phyloP scores from a whole-genome alignment of 2,797 vertebrate genomes.

The Gila robusta region DNA sequence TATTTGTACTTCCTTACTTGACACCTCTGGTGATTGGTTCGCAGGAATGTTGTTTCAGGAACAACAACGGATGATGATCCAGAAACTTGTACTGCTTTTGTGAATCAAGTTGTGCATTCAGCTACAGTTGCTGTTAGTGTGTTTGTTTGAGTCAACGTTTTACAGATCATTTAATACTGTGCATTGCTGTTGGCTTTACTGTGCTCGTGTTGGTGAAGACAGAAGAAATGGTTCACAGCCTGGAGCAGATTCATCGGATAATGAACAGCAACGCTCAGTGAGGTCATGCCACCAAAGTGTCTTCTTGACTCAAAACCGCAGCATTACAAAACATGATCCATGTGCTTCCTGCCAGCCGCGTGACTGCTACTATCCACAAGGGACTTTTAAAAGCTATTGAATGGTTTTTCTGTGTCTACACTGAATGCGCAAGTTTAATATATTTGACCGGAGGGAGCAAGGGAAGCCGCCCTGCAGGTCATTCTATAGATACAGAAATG shows the following conservation, averaged over 20 bases:
- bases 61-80: slow-evolving; percentile 22
- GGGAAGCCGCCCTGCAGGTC: slow-evolving; percentile 10
- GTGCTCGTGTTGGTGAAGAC: background rate
- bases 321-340: slow-evolving; percentile 52
- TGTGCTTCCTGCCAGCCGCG: slow-evolving; percentile 39
- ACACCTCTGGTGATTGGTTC: background rate
- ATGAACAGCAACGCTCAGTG: slow-evolving; percentile 39
- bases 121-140: background rate
- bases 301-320: slow-evolving; percentile 40
- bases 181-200: slow-evolving; percentile 22
- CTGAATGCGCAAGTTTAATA: slow-evolving; percentile 39
- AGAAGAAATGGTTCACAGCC: slow-evolving; percentile 25
- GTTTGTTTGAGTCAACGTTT: slow-evolving; percentile 29
- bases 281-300: slow-evolving; percentile 46
- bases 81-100: slow-evolving; percentile 19
- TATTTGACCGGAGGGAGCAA: slow-evolving; percentile 47
- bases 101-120: slow-evolving; percentile 19
- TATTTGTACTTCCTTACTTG: too few species aligned
- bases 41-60: background rate
- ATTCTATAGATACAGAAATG: slow-evolving; percentile 9
- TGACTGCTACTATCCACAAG: slow-evolving; percentile 39
- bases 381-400: slow-evolving; percentile 54
- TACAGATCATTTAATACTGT: slow-evolving; percentile 1
- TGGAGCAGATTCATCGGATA: slow-evolving; percentile 37
- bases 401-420: slow-evolving; percentile 48